Conservation (phyloP, 2,113 vertebrate species). For the Archilochus colubris region DNA sequence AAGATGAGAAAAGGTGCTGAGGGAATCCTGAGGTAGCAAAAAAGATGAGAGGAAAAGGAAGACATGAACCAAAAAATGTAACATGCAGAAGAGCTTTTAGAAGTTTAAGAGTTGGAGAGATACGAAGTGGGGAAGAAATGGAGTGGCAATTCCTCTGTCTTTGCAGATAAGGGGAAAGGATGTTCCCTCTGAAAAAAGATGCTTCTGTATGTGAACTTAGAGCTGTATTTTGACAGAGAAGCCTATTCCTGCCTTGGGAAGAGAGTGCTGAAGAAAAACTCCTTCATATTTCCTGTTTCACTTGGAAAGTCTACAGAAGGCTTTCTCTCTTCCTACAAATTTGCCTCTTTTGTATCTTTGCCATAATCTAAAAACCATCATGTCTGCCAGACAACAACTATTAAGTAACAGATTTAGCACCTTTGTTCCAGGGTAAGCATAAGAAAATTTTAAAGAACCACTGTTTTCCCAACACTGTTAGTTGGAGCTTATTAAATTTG, state of each 20-base stretch:
- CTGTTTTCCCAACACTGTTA: not conserved
- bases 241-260: not conserved
- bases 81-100: not conserved
- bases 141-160: not conserved
- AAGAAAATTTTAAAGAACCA: not conserved
- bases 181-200: not conserved
- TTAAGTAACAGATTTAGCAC: not conserved
- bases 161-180: not conserved
- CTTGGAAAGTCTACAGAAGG: not conserved
- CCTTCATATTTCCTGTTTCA: not conserved
- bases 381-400: not conserved
- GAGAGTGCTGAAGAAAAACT: not conserved
- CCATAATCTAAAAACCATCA: not conserved
- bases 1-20: not conserved
- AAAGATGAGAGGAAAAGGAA: not conserved
- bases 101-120: not conserved
- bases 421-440: not conserved
- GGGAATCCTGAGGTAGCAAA: not conserved
- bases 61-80: not conserved
- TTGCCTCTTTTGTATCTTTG: not conserved
- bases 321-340: not conserved
- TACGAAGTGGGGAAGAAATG: not conserved
- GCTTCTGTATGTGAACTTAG: not conserved
- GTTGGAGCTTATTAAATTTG: not conserved
- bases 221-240: not conserved